phyloP scores from a whole-genome alignment of 2,113 vertebrate genomes.

The Siniperca knerii region DNA sequence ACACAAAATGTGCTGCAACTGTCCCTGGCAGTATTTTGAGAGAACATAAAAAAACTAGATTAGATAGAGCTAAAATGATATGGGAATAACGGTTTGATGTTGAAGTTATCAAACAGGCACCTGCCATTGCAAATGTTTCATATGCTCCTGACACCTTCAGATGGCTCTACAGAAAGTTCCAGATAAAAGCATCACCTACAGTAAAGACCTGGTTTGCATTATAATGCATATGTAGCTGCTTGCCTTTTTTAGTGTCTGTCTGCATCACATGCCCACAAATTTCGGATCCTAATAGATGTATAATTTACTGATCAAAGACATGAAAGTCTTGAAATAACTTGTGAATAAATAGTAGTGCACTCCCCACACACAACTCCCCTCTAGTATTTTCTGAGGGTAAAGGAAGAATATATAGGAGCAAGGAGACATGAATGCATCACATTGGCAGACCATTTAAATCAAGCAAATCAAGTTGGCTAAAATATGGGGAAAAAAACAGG shows the following conservation, averaged over 20 bases:
- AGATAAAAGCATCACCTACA: neutral
- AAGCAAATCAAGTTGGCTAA: neutral
- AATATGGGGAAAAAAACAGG: neutral
- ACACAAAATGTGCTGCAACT: neutral
- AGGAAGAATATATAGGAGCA: neutral
- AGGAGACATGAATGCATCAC: neutral
- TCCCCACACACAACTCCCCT: neutral
- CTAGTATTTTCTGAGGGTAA: neutral
- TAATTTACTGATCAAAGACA: constrained; percentile 28
- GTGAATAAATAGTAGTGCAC: constrained; percentile 21
- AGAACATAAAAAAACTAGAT: constrained; percentile 22
- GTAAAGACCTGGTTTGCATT: neutral
- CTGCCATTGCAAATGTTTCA: constrained; percentile 2
- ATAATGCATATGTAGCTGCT: neutral
- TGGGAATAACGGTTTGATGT: constrained; percentile 5
- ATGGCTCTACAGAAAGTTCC: neutral
- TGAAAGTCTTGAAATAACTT: constrained; percentile 16
- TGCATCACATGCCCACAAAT: neutral
- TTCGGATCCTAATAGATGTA: constrained; percentile 5
- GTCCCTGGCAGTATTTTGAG: constrained; percentile 10
- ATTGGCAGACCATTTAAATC: neutral
- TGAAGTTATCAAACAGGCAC: neutral
- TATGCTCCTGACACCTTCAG: neutral
- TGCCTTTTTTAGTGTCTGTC: neutral
- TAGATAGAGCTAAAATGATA: constrained; percentile 21